Base-by-base conservation (phyloP, 2,113 vertebrate species). In the Perca fluviatilis region DNA sequence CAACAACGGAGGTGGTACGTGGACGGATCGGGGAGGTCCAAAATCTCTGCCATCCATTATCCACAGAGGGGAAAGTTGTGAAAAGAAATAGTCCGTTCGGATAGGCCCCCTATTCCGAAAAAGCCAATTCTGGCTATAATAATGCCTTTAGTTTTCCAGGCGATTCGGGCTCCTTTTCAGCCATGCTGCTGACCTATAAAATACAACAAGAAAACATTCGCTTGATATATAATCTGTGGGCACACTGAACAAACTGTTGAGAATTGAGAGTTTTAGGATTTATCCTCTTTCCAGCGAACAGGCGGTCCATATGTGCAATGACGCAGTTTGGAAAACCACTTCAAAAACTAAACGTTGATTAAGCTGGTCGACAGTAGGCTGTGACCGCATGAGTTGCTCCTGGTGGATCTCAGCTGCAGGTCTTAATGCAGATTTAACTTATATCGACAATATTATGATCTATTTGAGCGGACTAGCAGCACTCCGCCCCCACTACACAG, bases 41-140 rank as follows among this genome's bases (percentile, higher is more conserved):
- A 98, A 98, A 95, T 99, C 98, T 97, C 98, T 96, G 96, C 97
- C 98, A 98, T 99, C 97, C 98, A 99, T 99, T 96, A 95, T 97
- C 96, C 95, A 94, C 94, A 83, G 80, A 63, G 68, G 78, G 84
- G 83, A 88, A 95, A 95, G 93, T 95, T 94, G 82, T 80, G 84
- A 74, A 88, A 91, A 90, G 78, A 94, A 94, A 93, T 84, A 53
- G 92, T 93, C 92, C 91, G 82, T 75, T 92, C 86, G 92, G 91
- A 90, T 85, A 51, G 74, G 67, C 61, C 77, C 80, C 67, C 46
- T 89, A 86, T 89, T 94, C 94, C 90, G 80, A 93, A 65, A 77
- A 82, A 94, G 87, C 91, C 91, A 91, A 30, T 79, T 82, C 75
- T 78, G 88, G 88, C 88, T 94, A 94, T 93, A 91, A 95, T 91